Evolutionary conservation across 2,797 vertebrate species (phyloP).

Genomic region (Characodon lateralis): DNA sequence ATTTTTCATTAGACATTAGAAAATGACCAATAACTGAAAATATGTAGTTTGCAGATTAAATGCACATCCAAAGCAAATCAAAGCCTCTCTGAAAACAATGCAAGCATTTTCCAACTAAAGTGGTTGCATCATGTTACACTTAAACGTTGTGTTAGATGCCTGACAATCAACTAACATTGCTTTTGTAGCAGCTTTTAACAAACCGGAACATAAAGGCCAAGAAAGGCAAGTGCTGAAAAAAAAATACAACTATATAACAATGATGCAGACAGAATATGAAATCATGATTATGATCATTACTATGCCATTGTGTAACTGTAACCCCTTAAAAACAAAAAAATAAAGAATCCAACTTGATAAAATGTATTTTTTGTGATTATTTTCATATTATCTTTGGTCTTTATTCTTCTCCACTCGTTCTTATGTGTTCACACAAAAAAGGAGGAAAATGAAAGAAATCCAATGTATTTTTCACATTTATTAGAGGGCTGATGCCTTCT

Average conservation of each 20-base stretch:
- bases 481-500: conserved; percentile 16
- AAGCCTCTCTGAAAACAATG: background rate
- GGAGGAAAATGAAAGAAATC: background rate
- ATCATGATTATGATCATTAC: background rate
- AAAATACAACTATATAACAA: background rate
- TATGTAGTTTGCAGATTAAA: background rate
- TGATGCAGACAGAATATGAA: background rate
- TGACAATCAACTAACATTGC: background rate
- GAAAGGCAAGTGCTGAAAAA: no score
- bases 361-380: background rate
- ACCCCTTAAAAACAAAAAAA: background rate
- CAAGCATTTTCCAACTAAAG: background rate
- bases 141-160: background rate
- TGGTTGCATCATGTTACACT: background rate
- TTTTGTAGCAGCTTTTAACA: background rate
- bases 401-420: background rate
- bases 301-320: background rate
- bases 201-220: background rate
- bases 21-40: background rate
- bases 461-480: conserved; percentile 30
- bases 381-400: background rate
- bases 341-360: background rate
- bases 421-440: background rate
- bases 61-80: background rate
- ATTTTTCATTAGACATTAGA: background rate